Base-by-base conservation (phyloP, 2,113 vertebrate genomes). In the Lepisosteus osseus region DNA sequence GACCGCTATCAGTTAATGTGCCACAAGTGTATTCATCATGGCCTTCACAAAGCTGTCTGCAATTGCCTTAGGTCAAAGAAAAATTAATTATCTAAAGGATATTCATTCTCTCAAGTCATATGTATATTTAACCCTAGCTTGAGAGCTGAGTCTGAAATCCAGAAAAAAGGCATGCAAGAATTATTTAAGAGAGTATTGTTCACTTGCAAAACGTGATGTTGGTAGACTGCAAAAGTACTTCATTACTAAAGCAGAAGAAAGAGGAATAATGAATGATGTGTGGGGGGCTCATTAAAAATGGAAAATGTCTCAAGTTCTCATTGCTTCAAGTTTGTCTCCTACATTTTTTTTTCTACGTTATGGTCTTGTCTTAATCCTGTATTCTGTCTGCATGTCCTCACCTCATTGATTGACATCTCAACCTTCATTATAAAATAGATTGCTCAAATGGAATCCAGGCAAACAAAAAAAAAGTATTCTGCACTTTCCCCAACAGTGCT, bases 351-450 rank as follows among this genome's bases (percentile, higher is more conserved):
- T 43, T 17, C 47, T 69, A 54, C 55, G 66, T 66, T 13, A 51
- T 13, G 42, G 17, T 47, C 3, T 8, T 62, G 55, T 59, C 61
- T 29, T 4, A 29, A 62, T 61, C 69, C 14, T 61, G 57, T 44
- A 66, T 71, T 74, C 14, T 57, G 55, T 45, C 62, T 57, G 55
- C 41, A 68, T 55, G 13, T 69, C 47, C 61, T 72, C 13, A 43
- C 44, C 65, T 70, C 57, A 76, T 76, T 76, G 79, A 81, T 65
- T 74, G 72, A 78, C 75, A 78, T 66, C 61, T 74, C n/a, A 54
- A 69, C 71, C 71, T 77, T 70, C 77, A 51, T 59, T 73, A 80
- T 73, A 66, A 70, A 68, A n/a, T n/a, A 45, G 47, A 68, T 15
- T 47, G 57, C 42, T 68, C 54, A 57, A 43, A 67, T 54, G 72